Evolutionary conservation across 2,888 invertebrate species (phyloP).

Genomic region (Drosophila demipolita): DNA sequence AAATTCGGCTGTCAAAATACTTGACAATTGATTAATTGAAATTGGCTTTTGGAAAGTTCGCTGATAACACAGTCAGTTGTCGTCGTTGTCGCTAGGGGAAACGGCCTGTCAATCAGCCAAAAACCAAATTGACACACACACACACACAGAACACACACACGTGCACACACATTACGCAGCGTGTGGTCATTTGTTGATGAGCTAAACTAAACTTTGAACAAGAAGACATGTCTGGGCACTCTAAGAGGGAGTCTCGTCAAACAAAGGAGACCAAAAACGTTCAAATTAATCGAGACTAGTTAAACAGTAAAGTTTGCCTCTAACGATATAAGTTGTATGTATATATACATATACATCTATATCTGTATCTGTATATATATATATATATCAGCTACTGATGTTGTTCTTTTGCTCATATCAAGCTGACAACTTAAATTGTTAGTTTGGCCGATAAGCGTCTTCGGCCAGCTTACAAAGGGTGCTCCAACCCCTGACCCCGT

Average conservation of each 20-base stretch:
- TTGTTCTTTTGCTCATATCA: constrained; percentile 57
- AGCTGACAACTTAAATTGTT: constrained; percentile 82
- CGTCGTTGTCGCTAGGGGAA: constrained; percentile 50
- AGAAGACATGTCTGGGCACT: constrained; percentile 46
- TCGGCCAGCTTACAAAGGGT: not conserved
- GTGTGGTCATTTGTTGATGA: constrained; percentile 76
- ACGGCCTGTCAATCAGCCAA: constrained; percentile 71
- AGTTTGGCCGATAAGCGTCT: constrained; percentile 49
- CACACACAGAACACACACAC: constrained; percentile 13
- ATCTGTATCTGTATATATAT: constrained; percentile 14
- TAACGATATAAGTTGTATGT: constrained; percentile 45
- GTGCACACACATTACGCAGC: constrained; percentile 29
- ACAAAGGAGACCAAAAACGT: constrained; percentile 38
- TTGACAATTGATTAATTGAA: constrained; percentile 81
- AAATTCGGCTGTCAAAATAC: constrained; percentile 78
- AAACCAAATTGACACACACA: constrained; percentile 47
- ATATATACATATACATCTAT: not conserved
- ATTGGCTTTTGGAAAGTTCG: constrained; percentile 75
- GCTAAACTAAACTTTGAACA: constrained; percentile 69
- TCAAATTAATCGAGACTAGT: constrained; percentile 75
- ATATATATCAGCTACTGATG: constrained; percentile 40
- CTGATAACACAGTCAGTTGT: constrained; percentile 58
- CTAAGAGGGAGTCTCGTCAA: constrained; percentile 46
- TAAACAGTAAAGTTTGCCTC: constrained; percentile 71
- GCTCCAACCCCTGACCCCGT: not conserved